Percentiles rank a stretch among this genome's conserved stretches.
phyloP scores from a whole-genome alignment of 2,113 vertebrate species.

The Hippocampus barbouri region DNA sequence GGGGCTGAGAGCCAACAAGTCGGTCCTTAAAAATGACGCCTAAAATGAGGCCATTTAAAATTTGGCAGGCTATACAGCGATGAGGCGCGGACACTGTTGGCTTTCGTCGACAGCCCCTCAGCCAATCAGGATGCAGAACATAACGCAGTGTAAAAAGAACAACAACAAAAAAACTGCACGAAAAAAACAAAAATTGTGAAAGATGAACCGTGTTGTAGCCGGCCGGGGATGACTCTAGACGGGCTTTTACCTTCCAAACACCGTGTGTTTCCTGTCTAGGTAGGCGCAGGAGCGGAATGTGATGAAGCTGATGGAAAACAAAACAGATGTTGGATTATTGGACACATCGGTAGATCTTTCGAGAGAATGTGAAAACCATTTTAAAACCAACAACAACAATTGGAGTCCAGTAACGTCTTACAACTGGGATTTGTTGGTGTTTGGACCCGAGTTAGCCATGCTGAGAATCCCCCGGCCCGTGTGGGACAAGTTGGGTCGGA shows the following conservation, averaged over 20 bases:
- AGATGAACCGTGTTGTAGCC: neutral
- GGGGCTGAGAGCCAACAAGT: too few relatives aligned
- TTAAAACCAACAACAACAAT: neutral
- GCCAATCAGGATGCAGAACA: too few relatives aligned
- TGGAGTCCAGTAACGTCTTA: conserved; percentile 69
- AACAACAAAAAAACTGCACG: too few relatives aligned
- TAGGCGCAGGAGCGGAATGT: conserved; percentile 93
- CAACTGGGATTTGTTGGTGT: conserved; percentile 98
- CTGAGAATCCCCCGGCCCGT: conserved; percentile 90
- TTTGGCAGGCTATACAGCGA: too few relatives aligned
- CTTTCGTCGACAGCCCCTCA: too few relatives aligned
- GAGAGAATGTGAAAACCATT: neutral
- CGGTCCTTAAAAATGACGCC: too few relatives aligned
- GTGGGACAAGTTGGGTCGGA: conserved; percentile 91
- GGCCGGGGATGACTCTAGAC: too few relatives aligned
- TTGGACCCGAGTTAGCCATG: conserved; percentile 97
- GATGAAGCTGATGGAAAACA: conserved; percentile 67
- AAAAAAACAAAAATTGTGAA: neutral
- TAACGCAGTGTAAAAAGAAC: too few relatives aligned
- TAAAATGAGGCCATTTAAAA: too few relatives aligned
- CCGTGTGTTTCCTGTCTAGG: conserved; percentile 90
- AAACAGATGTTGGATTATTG: neutral
- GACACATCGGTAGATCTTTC: neutral
- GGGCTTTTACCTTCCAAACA: conserved; percentile 88
- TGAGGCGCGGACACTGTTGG: too few relatives aligned